phyloP scores from a whole-genome alignment of 2,888 invertebrate genomes.

The Scrobipalpa costella region DNA sequence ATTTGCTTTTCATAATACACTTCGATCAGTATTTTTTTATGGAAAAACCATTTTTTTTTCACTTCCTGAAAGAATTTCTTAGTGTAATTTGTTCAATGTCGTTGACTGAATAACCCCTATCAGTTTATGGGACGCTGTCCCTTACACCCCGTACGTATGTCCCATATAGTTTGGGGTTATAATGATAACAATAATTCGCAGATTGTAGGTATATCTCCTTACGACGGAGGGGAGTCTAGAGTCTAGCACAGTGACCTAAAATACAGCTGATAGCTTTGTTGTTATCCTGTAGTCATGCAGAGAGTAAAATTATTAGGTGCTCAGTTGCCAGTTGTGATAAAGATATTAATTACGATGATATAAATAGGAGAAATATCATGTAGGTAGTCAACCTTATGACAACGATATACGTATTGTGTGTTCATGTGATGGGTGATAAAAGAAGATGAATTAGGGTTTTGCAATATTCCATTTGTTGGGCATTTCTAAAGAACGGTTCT shows the following conservation, averaged over 20 bases:
- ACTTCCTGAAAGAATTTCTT: no score
- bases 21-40: no score
- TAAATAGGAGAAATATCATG: conserved; percentile 1
- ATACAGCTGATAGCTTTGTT: conserved; percentile 13
- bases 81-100: no score
- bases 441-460: not conserved
- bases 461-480: not conserved
- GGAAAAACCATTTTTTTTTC: no score
- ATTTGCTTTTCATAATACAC: no score
- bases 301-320: not conserved
- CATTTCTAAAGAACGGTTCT: not conserved
- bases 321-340: conserved; percentile 6
- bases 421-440: not conserved
- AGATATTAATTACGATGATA: not conserved
- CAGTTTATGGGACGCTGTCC: no score
- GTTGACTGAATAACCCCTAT: no score
- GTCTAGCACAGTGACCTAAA: conserved; percentile 16
- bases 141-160: no score
- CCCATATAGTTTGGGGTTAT: no score
- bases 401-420: not conserved
- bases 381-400: not conserved
- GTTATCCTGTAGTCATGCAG: conserved; percentile 4
- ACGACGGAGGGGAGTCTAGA: not conserved
- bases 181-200: not conserved
- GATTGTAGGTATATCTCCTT: not conserved